phyloP scores from a whole-genome alignment of 2,113 vertebrate genomes.

The Antennarius striatus region DNA sequence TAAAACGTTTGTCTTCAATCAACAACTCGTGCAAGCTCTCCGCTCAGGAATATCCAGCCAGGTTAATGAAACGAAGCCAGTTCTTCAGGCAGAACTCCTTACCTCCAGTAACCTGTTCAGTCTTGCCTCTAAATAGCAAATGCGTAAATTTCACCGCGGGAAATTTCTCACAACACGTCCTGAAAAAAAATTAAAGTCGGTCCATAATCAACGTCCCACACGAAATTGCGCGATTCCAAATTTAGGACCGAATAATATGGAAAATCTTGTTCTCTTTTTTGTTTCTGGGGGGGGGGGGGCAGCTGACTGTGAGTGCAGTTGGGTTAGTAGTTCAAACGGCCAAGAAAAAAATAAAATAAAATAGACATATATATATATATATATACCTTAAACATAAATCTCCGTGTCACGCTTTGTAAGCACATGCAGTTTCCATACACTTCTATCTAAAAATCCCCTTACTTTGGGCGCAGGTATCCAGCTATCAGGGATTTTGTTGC shows the following conservation, averaged over 20 bases:
- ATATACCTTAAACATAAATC: background rate
- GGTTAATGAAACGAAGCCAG: conserved; percentile 62
- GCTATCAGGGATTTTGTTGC: conserved; percentile 30
- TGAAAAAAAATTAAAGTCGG: conserved; percentile 19
- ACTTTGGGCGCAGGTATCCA: conserved; percentile 46
- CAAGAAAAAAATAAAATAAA: background rate
- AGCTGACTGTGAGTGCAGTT: background rate
- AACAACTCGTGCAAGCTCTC: conserved; percentile 25
- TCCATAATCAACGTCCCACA: background rate
- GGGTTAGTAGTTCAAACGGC: conserved; percentile 6
- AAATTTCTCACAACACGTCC: conserved; percentile 21
- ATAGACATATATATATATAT: background rate
- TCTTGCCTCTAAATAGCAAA: conserved; percentile 72
- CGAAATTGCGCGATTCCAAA: background rate
- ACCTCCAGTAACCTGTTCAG: conserved; percentile 69
- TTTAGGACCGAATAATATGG: background rate
- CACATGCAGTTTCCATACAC: conserved; percentile 34
- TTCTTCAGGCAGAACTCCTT: conserved; percentile 66
- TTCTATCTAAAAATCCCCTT: conserved; percentile 1
- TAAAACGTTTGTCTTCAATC: conserved; percentile 41
- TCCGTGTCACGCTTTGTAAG: conserved; percentile 55
- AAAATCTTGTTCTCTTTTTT: background rate
- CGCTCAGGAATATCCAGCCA: conserved; percentile 53
- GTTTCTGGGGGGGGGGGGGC: conserved; percentile 3
- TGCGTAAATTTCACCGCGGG: conserved; percentile 53